A percentile compares a stretch with the other conserved stretches of the same genome.
Conservation (phyloP, 2,888 invertebrate genomes). For the Lepidocyrtinus sp. region DNA sequence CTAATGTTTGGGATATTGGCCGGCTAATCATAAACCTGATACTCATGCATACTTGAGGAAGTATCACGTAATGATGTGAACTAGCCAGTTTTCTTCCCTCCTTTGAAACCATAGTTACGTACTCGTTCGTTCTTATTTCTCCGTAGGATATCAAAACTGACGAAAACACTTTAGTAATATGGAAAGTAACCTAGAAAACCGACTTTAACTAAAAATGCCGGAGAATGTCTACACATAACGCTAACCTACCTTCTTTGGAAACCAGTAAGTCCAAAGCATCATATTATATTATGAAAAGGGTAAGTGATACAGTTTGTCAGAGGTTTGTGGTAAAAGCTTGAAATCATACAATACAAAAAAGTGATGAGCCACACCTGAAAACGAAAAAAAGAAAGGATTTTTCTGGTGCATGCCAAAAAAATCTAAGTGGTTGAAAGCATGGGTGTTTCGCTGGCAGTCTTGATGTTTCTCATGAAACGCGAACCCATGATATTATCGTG, state of each 20-base stretch:
- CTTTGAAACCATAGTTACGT: not conserved
- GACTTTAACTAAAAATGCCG: not conserved
- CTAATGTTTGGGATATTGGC: not conserved
- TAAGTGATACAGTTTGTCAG: not conserved
- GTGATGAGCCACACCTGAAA: conserved; percentile 54
- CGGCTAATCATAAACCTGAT: conserved; percentile 34
- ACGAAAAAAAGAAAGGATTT: conserved; percentile 16
- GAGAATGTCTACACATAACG: not conserved
- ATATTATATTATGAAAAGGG: not conserved
- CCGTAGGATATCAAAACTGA: no score
- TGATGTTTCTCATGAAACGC: conserved; percentile 15
- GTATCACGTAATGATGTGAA: conserved; percentile 5
- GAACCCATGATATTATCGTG: conserved; percentile 13
- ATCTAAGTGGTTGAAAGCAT: conserved; percentile 18
- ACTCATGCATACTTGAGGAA: conserved; percentile 44
- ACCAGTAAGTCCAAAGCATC: not conserved
- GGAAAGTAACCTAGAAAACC: not conserved
- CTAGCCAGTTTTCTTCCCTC: not conserved
- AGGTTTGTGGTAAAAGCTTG: conserved; percentile 13
- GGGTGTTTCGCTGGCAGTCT: not conserved
- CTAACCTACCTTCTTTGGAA: not conserved
- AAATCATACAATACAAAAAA: conserved; percentile 9
- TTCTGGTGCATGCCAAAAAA: conserved; percentile 30
- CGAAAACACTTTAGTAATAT: not conserved
- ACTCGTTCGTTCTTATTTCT: no score